Base-by-base conservation (phyloP, 2,113 vertebrate genomes). In the Coreoperca whiteheadi region DNA sequence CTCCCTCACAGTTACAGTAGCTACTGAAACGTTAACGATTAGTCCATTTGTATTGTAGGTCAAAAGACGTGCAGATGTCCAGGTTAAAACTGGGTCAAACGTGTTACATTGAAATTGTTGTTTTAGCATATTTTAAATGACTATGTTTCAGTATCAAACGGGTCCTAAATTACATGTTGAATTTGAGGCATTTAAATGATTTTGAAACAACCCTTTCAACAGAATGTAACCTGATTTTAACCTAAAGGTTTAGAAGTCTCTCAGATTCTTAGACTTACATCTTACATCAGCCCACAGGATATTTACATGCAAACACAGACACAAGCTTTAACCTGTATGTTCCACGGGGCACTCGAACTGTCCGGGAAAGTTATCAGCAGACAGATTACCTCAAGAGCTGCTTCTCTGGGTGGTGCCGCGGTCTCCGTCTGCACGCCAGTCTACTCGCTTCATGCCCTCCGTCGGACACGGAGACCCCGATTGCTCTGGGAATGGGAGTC, bases 351-450 rank as follows among this genome's bases (percentile, higher is more conserved):
- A 25, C 66, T 57, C 53, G 41, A 59, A 34, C 51, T 53, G 53
- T 30, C 51, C 67, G 65, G 51, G 77, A 60, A 57, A 81, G 80
- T 30, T 80, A 53, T 71, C 81, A 75, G 73, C 15, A 37, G 20
- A 34, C 67, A 48, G 8, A 61, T 84, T 82, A 77, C 14, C 30
- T 65, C 18, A 61, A 72, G 65, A 78, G 85, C 73, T 56, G 25
- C 50, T 25, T 21, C 61, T 34, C 28, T 20, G 43, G 53, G 28
- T 0, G 18, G 0, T 0, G 63, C 63, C 28, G 57, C 46, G 21
- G 21, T 51, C 21, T 4, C 20, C 56, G 32, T 73, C 74, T 78
- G 57, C 37, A 14, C 6, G 5, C 48, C 65, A 57, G 77, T 85
- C 41, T 39, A 3, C 14, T 68, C 69, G 63, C 59, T 18, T 30